Evolutionary conservation across 23 tunicate species (phyloP), one percentile per base, ranked within the genome.

Genomic region (Trididemnum clinides): DNA sequence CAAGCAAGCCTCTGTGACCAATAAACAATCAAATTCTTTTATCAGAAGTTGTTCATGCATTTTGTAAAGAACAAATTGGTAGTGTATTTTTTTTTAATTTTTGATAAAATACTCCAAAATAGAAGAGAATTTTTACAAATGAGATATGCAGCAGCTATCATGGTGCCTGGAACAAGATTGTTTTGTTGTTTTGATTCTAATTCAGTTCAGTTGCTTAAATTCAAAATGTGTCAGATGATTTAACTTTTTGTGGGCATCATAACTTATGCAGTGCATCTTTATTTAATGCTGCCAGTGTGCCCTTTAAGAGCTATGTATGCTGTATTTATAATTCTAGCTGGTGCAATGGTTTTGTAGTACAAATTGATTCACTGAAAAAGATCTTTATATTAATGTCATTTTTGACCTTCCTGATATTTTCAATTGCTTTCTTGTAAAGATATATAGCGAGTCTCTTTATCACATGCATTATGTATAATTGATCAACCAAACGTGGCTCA

Each of bases 211-310:
- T 36, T 73, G 28, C 54, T 73, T 5, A 36, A 73, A 37, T 73
- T 35, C 80, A 73, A 73, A 73, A 57, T 38, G 54, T 73, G 54
- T 73, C 80, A 36, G 80, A 73, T 73, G 57, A 73, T 73, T n/a
- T n/a, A n/a, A n/a, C n/a, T n/a, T n/a, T n/a, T n/a, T n/a, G 54
- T 37, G 80, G 80, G 38, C n/a, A 23, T 36, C 57, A 73, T 57
- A 73, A 73, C 33, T 73, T 73, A 36, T 22, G 37, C 15, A 2
- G 80, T 26, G 30, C 57, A 2, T 7, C 54, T 2, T 7, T 57
- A 7, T 37, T 57, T 36, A 37, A 73, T 73, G 57, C 57, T 73
- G 28, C 26, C 1, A 28, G 22, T 15, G 38, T 73, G 3, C 27
- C 57, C 26, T 37, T 73, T 25, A 73, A 36, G 80, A 73, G 80